These are phyloP conservation scores for Carpatolechia fugitivella DNA, from an alignment of 2,888 invertebrate genomes.

Conservation along the genomic window DNA sequence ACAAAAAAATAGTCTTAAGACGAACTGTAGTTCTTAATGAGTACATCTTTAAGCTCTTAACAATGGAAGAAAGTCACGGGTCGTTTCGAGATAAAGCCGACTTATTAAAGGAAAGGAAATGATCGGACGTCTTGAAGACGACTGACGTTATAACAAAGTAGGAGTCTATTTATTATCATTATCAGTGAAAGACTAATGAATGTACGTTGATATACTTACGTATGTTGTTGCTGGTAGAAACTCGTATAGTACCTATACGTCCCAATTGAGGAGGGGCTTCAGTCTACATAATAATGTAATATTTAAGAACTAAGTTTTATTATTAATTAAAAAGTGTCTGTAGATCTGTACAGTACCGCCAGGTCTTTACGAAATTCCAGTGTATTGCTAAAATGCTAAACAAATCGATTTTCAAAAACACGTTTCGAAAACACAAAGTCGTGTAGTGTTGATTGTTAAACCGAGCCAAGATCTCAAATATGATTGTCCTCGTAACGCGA, in stretches of 20 bases:
- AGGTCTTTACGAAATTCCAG: too few relatives aligned
- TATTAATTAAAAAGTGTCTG: too few relatives aligned
- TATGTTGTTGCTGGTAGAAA: too few relatives aligned
- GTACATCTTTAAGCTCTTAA: not conserved
- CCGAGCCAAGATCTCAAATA: not conserved
- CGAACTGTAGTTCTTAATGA: conserved; percentile 9
- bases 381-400: not conserved
- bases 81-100: conserved; percentile 27
- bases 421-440: too few relatives aligned
- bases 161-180: too few relatives aligned
- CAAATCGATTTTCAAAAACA: not conserved
- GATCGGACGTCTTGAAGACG: not conserved
- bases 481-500: not conserved
- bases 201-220: too few relatives aligned
- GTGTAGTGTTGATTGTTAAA: not conserved
- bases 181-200: not conserved
- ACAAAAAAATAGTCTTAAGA: too few relatives aligned
- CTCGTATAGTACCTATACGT: too few relatives aligned
- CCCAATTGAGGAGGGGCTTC: too few relatives aligned
- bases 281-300: too few relatives aligned
- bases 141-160: not conserved
- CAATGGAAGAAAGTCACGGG: conserved; percentile 16
- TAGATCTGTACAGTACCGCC: too few relatives aligned
- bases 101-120: conserved; percentile 30
- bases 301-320: too few relatives aligned